phyloP scores from a whole-genome alignment of 2,888 invertebrate species.

The Eupeodes latifasciatus region DNA sequence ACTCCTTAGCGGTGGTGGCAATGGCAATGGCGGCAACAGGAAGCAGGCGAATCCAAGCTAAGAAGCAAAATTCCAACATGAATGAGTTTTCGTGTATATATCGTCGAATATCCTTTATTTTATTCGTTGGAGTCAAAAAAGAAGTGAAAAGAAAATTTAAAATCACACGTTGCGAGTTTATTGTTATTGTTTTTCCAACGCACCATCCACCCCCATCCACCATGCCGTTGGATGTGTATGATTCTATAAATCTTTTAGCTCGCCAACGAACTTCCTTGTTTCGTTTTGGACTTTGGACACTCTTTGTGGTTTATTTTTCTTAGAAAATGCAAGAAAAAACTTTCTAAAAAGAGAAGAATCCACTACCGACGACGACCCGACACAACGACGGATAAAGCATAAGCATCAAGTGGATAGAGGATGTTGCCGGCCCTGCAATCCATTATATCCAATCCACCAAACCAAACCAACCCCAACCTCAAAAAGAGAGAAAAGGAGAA shows the following conservation, averaged over 20 bases:
- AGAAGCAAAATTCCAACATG: slow-evolving; percentile 73
- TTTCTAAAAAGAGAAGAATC: neutral
- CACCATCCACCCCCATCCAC: neutral
- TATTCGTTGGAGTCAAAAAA: neutral
- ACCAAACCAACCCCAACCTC: neutral
- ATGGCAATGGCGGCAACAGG: neutral
- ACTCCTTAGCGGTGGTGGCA: neutral
- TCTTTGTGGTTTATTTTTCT: slow-evolving; percentile 56
- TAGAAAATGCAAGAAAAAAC: neutral
- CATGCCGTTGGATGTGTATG: neutral
- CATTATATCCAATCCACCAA: slow-evolving; percentile 20
- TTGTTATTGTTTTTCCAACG: slow-evolving; percentile 67
- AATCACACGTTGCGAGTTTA: slow-evolving; percentile 55
- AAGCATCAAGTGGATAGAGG: slow-evolving; percentile 70
- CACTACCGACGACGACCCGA: neutral
- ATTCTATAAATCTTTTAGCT: slow-evolving; percentile 61
- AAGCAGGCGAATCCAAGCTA: neutral
- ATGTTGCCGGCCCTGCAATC: slow-evolving; percentile 23
- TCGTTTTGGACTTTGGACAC: slow-evolving; percentile 48
- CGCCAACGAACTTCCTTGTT: slow-evolving; percentile 25
- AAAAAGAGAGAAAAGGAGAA: neutral
- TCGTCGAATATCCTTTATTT: slow-evolving; percentile 13
- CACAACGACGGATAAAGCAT: slow-evolving; percentile 42
- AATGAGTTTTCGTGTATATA: slow-evolving; percentile 10
- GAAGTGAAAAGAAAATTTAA: slow-evolving; percentile 53